phyloP scores from a whole-genome alignment of 2,113 vertebrate genomes.

The Elachura formosa region DNA sequence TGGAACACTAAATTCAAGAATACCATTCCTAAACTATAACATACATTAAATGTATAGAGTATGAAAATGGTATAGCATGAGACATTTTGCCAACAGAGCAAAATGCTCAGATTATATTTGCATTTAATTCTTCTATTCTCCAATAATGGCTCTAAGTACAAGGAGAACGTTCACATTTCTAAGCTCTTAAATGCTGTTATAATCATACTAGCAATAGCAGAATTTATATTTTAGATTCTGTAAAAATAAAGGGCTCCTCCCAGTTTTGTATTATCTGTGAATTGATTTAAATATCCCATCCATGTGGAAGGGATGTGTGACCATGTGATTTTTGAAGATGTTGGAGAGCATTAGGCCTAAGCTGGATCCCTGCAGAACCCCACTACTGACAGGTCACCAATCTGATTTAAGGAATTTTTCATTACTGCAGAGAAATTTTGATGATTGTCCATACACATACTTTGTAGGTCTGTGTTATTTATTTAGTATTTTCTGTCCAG shows the following conservation, averaged over 20 bases:
- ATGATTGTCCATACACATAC: background rate
- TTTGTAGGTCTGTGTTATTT: background rate
- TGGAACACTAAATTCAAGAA: background rate
- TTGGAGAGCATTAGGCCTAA: too few relatives aligned
- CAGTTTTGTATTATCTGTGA: rapidly evolving
- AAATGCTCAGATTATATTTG: background rate
- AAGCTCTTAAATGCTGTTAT: background rate
- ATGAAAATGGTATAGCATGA: background rate
- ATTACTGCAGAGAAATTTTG: background rate
- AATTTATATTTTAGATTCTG: background rate
- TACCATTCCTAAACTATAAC: background rate
- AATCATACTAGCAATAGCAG: background rate
- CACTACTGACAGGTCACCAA: background rate
- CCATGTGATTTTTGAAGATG: background rate
- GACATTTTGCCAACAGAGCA: background rate
- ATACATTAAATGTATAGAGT: background rate
- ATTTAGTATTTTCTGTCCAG: background rate
- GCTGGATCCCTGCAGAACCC: background rate
- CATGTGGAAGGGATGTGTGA: too few relatives aligned
- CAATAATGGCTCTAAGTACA: background rate
- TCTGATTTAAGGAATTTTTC: background rate
- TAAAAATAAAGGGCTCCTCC: background rate
- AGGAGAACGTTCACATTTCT: background rate
- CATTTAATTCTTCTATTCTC: slow-evolving; percentile 8
- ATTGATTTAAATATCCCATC: background rate